Evolutionary conservation across 1,140 invertebrate genomes (phyloP).

Genomic region (Sitobion miscanthi): DNA sequence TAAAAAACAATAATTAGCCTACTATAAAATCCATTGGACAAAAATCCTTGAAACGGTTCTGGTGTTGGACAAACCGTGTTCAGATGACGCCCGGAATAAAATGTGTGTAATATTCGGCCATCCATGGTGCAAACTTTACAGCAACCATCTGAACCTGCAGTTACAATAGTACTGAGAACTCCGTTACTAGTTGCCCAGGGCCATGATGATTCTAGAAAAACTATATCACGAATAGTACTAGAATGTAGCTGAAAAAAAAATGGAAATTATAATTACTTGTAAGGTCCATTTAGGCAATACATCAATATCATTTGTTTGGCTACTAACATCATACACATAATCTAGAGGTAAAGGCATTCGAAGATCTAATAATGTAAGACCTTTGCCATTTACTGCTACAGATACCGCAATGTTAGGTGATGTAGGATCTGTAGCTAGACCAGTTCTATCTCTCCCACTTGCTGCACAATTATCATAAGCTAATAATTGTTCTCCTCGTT

Average conservation of each 20-base stretch:
- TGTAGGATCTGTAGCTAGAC: slow-evolving; percentile 65
- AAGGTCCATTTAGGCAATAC: background rate
- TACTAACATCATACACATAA: slow-evolving; percentile 66
- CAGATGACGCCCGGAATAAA: slow-evolving; percentile 64
- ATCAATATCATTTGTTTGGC: background rate
- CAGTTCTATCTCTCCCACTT: slow-evolving; percentile 64
- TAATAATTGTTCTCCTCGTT: slow-evolving; percentile 65
- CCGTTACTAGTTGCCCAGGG: slow-evolving; percentile 63
- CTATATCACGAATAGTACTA: slow-evolving; percentile 64
- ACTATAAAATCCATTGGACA: slow-evolving; percentile 65
- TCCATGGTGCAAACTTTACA: slow-evolving; percentile 65
- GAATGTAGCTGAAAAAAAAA: slow-evolving; percentile 63
- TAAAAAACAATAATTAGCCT: slow-evolving; percentile 58
- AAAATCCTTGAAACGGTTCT: slow-evolving; percentile 63
- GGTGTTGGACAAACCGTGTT: slow-evolving; percentile 66
- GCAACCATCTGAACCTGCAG: slow-evolving; percentile 64
- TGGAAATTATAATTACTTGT: background rate
- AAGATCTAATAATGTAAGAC: slow-evolving; percentile 66
- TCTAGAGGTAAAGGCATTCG: slow-evolving; percentile 66
- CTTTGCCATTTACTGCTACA: slow-evolving; percentile 66
- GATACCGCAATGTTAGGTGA: slow-evolving; percentile 66
- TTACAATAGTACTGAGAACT: slow-evolving; percentile 63
- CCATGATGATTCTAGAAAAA: slow-evolving; percentile 65
- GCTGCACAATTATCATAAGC: slow-evolving; percentile 67
- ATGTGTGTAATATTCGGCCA: slow-evolving; percentile 64